These are phyloP conservation scores for Sapajus apella DNA, from an alignment of 2,113 vertebrate species.

Conservation along the genomic window DNA sequence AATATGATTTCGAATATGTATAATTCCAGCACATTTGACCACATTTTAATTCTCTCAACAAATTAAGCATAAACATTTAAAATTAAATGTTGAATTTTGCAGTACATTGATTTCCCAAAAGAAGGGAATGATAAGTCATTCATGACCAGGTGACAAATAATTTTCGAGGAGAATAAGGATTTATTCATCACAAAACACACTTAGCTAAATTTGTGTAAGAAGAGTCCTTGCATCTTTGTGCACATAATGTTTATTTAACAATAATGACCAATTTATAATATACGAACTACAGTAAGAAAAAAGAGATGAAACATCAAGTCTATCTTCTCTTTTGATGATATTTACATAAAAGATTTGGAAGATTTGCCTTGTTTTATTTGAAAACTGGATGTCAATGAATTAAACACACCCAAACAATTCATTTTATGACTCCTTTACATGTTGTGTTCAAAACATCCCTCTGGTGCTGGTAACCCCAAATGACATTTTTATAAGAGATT, in stretches of 20 bases:
- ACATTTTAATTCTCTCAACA: background rate
- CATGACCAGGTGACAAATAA: background rate
- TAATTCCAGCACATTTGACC: background rate
- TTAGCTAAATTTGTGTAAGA: background rate
- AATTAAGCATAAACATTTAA: background rate
- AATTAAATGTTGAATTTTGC: background rate
- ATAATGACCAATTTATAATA: background rate
- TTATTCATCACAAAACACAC: background rate
- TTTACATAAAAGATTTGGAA: background rate
- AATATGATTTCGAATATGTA: background rate
- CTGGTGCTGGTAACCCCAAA: background rate
- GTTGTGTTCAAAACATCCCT: background rate
- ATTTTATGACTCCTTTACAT: background rate
- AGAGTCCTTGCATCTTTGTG: background rate
- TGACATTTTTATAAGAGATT: background rate
- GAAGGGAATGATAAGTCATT: background rate
- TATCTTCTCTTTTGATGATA: background rate
- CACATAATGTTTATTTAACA: background rate
- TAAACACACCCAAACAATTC: background rate
- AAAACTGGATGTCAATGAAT: background rate
- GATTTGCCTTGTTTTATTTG: background rate
- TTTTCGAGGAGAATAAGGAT: background rate
- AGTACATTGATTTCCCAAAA: background rate
- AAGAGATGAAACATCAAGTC: background rate
- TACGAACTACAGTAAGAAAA: background rate